phyloP scores from a whole-genome alignment of 2,797 vertebrate species.

The Enteromius argenteus region DNA sequence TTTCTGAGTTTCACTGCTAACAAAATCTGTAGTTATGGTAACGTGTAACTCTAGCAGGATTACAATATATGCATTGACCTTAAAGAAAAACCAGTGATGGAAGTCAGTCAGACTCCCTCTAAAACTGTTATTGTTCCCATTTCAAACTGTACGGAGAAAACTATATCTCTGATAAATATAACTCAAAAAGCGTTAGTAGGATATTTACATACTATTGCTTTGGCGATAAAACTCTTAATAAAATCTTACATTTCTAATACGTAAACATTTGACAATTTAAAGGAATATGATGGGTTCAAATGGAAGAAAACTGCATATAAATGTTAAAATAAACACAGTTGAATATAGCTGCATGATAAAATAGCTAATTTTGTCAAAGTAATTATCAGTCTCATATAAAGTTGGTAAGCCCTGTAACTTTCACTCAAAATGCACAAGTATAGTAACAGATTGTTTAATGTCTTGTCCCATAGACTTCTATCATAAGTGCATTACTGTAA shows the following conservation, averaged over 20 bases:
- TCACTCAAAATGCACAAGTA: not conserved
- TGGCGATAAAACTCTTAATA: constrained; percentile 6
- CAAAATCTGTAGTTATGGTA: constrained; percentile 3
- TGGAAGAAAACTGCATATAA: not conserved
- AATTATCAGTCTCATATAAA: not conserved
- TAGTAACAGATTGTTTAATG: not conserved
- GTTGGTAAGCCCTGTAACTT: not conserved
- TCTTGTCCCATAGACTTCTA: not conserved
- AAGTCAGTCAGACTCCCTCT: not conserved
- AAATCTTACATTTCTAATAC: not conserved
- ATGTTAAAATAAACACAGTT: not conserved
- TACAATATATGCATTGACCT: constrained; percentile 7
- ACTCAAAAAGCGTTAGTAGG: constrained; percentile 17
- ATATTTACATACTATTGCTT: constrained; percentile 43
- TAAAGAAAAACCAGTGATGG: constrained; percentile 22
- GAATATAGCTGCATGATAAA: not conserved
- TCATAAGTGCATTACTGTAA: not conserved
- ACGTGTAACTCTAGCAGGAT: not conserved
- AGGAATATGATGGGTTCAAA: not conserved
- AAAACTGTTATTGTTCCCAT: constrained; percentile 54
- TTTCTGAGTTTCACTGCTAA: constrained; percentile 16
- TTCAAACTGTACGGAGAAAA: constrained; percentile 21
- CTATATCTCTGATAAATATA: constrained; percentile 19
- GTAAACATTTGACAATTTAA: constrained; percentile 21
- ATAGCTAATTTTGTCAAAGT: not conserved